Percentiles rank a stretch among this genome's conserved stretches.
Evolutionary conservation across 2,113 vertebrate species (phyloP).

Genomic region (Arothron firmamentum): DNA sequence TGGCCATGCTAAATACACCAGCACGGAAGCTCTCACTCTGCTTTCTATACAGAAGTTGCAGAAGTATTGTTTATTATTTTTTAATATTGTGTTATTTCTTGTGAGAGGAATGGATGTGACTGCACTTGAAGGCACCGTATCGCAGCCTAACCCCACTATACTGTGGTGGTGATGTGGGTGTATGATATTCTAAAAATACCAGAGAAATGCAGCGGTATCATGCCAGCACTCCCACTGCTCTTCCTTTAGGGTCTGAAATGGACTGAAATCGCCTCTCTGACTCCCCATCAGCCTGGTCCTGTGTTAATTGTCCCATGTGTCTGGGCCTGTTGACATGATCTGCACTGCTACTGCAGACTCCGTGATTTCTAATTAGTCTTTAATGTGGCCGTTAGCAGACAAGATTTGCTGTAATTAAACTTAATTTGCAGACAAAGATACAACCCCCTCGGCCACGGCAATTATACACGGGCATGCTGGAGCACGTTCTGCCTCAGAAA

Average conservation of each 20-base stretch:
- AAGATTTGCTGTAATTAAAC: slow-evolving; percentile 61
- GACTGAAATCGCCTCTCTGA: not conserved
- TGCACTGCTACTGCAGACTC: slow-evolving; percentile 42
- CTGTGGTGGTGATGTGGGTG: too few species aligned
- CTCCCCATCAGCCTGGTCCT: slow-evolving; percentile 12
- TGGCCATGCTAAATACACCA: too few species aligned
- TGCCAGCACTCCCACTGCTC: too few species aligned
- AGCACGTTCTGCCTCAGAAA: slow-evolving; percentile 27
- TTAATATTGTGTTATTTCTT: too few species aligned
- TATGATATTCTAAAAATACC: too few species aligned
- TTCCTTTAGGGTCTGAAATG: not conserved
- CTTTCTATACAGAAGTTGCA: too few species aligned
- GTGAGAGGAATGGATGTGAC: too few species aligned
- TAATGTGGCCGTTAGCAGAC: slow-evolving; percentile 53
- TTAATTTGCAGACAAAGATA: slow-evolving; percentile 63
- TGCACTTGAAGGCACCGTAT: too few species aligned
- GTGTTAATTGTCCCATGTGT: slow-evolving; percentile 47
- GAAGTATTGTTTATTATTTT: too few species aligned
- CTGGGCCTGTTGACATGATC: slow-evolving; percentile 37
- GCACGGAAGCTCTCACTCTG: too few species aligned
- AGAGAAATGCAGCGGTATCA: too few species aligned
- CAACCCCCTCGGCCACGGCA: slow-evolving; percentile 39
- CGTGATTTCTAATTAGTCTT: slow-evolving; percentile 62
- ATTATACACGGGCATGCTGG: slow-evolving; percentile 52
- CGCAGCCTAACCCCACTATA: too few species aligned